Evolutionary conservation across 2,888 invertebrate species (phyloP).

Genomic region (Zygothrica quintamaculata): DNA sequence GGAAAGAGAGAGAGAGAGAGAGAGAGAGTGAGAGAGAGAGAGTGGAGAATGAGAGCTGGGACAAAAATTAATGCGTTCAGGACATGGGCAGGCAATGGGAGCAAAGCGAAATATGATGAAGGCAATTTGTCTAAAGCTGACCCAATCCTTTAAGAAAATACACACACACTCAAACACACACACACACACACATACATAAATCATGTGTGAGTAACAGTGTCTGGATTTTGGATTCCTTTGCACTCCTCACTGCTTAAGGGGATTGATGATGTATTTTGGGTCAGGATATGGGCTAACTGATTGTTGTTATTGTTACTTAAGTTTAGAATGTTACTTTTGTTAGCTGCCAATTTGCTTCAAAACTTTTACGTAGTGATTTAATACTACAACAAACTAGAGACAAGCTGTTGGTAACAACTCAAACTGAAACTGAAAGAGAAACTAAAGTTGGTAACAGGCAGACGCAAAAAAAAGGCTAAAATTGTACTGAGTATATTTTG

Average conservation of each 20-base stretch:
- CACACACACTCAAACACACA: too few species aligned
- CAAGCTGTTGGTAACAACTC: neutral
- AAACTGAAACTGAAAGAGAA: neutral
- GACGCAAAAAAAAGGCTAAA: constrained; percentile 15
- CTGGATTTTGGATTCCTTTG: constrained; percentile 4
- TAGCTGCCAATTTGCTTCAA: constrained; percentile 71
- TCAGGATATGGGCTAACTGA: constrained; percentile 5
- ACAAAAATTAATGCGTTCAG: constrained; percentile 21
- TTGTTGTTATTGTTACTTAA: constrained; percentile 25
- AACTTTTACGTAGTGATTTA: constrained; percentile 55
- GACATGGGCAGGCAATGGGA: constrained; percentile 11
- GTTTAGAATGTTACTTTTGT: constrained; percentile 33
- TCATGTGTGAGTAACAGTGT: constrained; percentile 19
- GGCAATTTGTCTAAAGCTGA: constrained; percentile 67
- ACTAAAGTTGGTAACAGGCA: neutral
- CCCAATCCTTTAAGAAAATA: constrained; percentile 66
- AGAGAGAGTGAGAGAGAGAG: neutral
- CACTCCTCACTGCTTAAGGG: too few species aligned
- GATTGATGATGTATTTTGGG: constrained; percentile 15
- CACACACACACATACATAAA: constrained; percentile 14
- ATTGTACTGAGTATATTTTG: constrained; percentile 43
- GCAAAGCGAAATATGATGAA: constrained; percentile 71
- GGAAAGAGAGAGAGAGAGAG: neutral
- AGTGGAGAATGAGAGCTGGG: neutral
- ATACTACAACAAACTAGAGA: constrained; percentile 27